These are phyloP conservation scores for Zoanthus sociatus DNA, from an alignment of 92 coral and sea anemone species.

Conservation along the genomic window DNA sequence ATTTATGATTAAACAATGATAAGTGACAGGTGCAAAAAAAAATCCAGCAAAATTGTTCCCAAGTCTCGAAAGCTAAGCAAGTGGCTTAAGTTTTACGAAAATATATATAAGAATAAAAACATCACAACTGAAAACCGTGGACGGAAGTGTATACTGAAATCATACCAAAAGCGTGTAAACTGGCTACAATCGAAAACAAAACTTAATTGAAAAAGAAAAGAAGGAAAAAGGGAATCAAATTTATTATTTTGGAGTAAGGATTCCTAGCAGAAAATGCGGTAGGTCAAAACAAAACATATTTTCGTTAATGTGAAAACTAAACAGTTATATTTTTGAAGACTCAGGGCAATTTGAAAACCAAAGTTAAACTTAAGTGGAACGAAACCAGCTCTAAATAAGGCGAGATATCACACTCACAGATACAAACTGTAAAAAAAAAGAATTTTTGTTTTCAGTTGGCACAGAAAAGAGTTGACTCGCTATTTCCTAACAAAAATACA, in stretches of 20 bases:
- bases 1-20: background rate
- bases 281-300: too few species aligned
- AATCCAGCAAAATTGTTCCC: too few species aligned
- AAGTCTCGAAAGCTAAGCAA: background rate
- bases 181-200: too few species aligned
- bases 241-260: too few species aligned
- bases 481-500: slow-evolving; percentile 4
- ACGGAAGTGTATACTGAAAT: too few species aligned
- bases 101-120: background rate
- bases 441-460: background rate
- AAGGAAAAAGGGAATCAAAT: too few species aligned
- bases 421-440: background rate
- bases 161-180: too few species aligned
- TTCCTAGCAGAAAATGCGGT: too few species aligned
- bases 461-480: background rate
- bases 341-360: background rate
- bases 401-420: background rate
- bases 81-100: background rate
- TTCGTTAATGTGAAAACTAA: background rate
- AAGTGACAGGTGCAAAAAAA: slow-evolving; percentile 28
- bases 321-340: background rate
- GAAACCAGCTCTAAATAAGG: background rate
- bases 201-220: too few species aligned
- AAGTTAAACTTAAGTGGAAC: background rate
- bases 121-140: too few species aligned